Evolutionary conservation across 2,797 vertebrate species (phyloP).

Genomic region (Sternotherus odoratus): DNA sequence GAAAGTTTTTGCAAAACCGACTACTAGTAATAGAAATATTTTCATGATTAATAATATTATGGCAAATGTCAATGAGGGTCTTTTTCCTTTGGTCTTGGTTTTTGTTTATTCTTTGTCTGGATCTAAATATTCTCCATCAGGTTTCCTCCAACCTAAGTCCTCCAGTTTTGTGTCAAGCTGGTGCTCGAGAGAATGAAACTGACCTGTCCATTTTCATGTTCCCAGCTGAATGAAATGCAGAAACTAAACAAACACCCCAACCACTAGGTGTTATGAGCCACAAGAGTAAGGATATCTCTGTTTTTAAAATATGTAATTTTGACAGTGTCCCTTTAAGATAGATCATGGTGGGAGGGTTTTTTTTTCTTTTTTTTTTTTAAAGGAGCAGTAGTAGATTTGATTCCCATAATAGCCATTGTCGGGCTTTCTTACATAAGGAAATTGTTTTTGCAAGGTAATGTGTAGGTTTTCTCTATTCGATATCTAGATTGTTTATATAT

Average conservation of each 20-base stretch:
- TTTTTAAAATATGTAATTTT: background rate
- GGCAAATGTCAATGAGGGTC: background rate
- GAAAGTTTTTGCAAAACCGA: conserved; percentile 24
- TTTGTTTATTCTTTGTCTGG: background rate
- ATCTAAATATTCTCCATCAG: background rate
- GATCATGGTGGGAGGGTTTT: background rate
- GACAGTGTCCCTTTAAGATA: background rate
- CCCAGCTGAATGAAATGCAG: background rate
- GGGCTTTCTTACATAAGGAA: background rate
- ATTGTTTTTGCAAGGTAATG: background rate
- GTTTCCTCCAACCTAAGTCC: background rate
- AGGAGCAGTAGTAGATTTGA: background rate
- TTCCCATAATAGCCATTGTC: background rate
- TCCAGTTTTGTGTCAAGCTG: background rate
- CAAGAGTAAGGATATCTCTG: background rate
- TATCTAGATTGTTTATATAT: background rate
- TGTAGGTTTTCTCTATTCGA: background rate
- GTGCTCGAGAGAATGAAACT: background rate
- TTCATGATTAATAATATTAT: background rate
- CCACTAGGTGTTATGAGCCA: background rate
- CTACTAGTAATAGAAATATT: background rate
- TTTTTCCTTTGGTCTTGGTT: background rate
- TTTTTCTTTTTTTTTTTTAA: background rate
- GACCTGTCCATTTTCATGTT: background rate
- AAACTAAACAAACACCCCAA: background rate